phyloP scores from a whole-genome alignment of 2,888 invertebrate genomes.

The Plagodis pulveraria region DNA sequence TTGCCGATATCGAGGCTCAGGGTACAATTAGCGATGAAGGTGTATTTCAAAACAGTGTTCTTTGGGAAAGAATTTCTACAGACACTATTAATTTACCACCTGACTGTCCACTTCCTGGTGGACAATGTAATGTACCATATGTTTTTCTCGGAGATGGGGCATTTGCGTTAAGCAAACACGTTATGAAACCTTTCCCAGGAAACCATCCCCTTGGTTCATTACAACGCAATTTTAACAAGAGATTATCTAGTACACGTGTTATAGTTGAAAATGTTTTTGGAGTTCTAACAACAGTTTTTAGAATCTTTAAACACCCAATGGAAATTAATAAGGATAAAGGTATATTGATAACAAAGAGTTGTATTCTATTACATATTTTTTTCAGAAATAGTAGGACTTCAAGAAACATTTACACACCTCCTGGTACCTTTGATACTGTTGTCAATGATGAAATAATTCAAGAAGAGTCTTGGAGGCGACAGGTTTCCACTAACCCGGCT shows the following conservation, averaged over 20 bases:
- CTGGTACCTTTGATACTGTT: conserved; percentile 36
- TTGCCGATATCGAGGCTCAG: conserved; percentile 48
- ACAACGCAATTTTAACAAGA: conserved; percentile 33
- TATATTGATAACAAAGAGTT: conserved; percentile 26
- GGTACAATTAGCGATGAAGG: conserved; percentile 40
- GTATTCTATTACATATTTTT: conserved; percentile 33
- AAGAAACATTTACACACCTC: conserved; percentile 31
- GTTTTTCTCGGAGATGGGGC: conserved; percentile 35
- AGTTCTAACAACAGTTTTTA: conserved; percentile 22
- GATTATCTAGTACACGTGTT: conserved; percentile 27
- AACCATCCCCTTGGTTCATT: conserved; percentile 27
- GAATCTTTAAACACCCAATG: conserved; percentile 31
- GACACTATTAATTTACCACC: conserved; percentile 33
- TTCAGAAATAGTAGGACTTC: conserved; percentile 35
- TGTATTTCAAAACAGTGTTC: conserved; percentile 33
- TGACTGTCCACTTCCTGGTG: conserved; percentile 35
- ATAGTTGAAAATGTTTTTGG: conserved; percentile 26
- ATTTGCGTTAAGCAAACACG: conserved; percentile 32
- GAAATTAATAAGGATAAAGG: conserved; percentile 26
- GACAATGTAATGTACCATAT: conserved; percentile 33
- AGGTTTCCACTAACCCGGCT: conserved; percentile 3
- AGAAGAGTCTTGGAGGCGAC: conserved; percentile 34
- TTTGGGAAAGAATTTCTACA: conserved; percentile 34
- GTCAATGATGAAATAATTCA: conserved; percentile 19
- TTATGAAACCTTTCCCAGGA: conserved; percentile 42